Conservation (phyloP, 2,888 invertebrate genomes). For the Copidosoma aretas region DNA sequence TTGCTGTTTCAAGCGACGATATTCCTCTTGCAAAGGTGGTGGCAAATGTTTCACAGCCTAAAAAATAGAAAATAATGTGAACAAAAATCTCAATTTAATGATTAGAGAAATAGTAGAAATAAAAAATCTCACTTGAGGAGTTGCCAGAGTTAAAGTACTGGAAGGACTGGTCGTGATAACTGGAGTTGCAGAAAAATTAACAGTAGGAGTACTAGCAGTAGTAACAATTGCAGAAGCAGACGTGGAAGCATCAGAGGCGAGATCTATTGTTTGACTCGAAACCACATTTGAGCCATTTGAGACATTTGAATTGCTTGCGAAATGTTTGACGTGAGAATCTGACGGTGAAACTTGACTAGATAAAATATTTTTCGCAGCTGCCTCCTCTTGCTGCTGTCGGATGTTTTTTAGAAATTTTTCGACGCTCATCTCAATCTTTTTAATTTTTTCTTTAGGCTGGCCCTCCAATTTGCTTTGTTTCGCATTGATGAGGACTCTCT, state of each 20-base stretch:
- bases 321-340: too few species aligned
- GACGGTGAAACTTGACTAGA: too few species aligned
- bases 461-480: background rate
- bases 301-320: too few species aligned
- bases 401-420: conserved; percentile 56
- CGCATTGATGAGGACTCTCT: conserved; percentile 5
- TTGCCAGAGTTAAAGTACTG: conserved; percentile 12
- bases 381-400: conserved; percentile 54
- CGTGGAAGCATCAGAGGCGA: background rate
- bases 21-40: conserved; percentile 61
- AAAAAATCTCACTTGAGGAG: conserved; percentile 29
- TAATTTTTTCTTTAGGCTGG: too few species aligned
- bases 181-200: background rate
- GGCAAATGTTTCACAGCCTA: conserved; percentile 62
- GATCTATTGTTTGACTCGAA: background rate
- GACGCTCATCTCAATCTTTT: conserved; percentile 56
- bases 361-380: background rate
- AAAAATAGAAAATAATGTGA: conserved; percentile 34
- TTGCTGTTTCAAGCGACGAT: conserved; percentile 59
- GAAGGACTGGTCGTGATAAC: background rate
- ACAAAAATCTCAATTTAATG: background rate
- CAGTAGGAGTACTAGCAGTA: background rate
- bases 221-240: background rate
- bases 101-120: background rate
- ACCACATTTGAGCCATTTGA: too few species aligned